Evolutionary conservation across 2,888 invertebrate species (phyloP), one percentile per base, ranked within the genome.

Genomic region (Adelphocoris suturalis): DNA sequence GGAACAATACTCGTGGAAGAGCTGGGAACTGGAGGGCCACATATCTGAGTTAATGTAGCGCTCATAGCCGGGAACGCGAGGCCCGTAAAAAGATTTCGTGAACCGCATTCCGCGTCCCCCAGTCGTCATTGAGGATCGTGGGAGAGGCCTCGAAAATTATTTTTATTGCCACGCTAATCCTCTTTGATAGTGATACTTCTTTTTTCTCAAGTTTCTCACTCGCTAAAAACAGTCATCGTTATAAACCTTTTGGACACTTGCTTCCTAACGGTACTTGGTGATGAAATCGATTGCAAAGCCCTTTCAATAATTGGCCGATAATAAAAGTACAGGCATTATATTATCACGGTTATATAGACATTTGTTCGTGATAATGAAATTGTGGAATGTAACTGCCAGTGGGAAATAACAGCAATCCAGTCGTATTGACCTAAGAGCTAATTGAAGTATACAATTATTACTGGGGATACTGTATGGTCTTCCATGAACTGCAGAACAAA

Each of bases 161-260:
- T 86, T 86, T 86, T 86, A 86, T 86, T 68, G 86, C 86, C 86
- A 68, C 75, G 86, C 86, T 86, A 86, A 86, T 86, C 86, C 86
- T 75, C 16, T 28, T 19, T 19, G 52, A 52, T 52, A 52, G 52
- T 19, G 82, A 82, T 82, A 46, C 82, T 52, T 47, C 82, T 47
- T 82, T 28, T 82, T 52, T 82, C 52, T 9, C 23, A 52, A 5
- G 68, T 52, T 52, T 37, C 46, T 7, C 46, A 47, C 47, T 46
- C 78, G 78, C 47, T 47, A 78, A 78, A 78, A 78, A 78, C 37
- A 78, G 47, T 47, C 37, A 47, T 78, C 78, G 78, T 47, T 78
- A 47, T 47, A 78, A 47, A 78, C 23, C 23, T 68, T 68, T 68
- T 68, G 68, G 68, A 68, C 19, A 61, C 61, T n/a, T n/a, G n/a